These are phyloP conservation scores for Catonia carolina DNA, from an alignment of 2,888 invertebrate genomes.

Conservation along the genomic window DNA sequence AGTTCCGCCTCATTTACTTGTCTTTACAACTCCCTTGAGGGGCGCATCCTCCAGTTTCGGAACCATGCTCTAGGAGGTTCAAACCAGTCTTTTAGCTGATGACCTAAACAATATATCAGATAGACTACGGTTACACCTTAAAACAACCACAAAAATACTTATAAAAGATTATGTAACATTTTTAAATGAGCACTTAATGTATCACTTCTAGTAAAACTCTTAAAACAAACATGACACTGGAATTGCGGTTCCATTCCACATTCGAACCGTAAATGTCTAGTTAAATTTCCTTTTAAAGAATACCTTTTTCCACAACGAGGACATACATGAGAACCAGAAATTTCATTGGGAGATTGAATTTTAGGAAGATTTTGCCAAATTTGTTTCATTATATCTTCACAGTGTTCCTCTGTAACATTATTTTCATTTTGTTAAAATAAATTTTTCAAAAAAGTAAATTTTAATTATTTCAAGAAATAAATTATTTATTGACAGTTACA, in stretches of 20 bases:
- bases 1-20: too few species aligned
- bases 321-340: constrained; percentile 24
- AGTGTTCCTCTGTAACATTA: too few species aligned
- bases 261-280: constrained; percentile 35
- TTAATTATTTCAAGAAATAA: neutral
- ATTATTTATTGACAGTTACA: too few species aligned
- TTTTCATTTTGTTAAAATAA: neutral
- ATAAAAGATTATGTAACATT: constrained; percentile 12
- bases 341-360: neutral
- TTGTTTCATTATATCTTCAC: too few species aligned
- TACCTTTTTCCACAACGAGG: constrained; percentile 39
- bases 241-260: constrained; percentile 41
- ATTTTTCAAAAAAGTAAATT: neutral
- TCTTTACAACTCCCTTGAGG: too few species aligned
- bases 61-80: too few species aligned
- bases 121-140: too few species aligned
- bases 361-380: too few species aligned
- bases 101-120: too few species aligned
- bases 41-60: too few species aligned
- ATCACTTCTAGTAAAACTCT: constrained; percentile 31
- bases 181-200: constrained; percentile 26
- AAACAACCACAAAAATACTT: too few species aligned
- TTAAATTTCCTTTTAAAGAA: constrained; percentile 37
- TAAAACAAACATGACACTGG: constrained; percentile 39
- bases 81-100: too few species aligned